Base-by-base conservation (phyloP, 2,113 vertebrate genomes). In the Bos javanicus region DNA sequence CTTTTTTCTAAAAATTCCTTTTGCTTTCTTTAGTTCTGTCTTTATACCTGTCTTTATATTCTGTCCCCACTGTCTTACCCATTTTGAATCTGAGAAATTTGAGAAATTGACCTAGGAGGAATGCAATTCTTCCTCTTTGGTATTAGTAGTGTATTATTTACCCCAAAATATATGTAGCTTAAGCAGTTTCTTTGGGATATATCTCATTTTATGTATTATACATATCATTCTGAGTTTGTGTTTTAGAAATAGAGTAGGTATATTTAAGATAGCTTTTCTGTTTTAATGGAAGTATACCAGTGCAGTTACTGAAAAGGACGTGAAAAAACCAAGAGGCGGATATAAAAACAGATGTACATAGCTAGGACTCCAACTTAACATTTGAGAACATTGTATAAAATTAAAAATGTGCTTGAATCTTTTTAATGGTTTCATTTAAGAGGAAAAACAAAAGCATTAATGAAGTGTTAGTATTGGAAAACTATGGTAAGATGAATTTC, bases 21-120 rank as follows among this genome's bases (percentile, higher is more conserved):
- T 95, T 91, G 5, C 33, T 64, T 11, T 86, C 30, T 91, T 80
- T 52, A 78, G 9, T 78, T 90, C 71, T 76, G 71, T 76, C 21
- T 76, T 39, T 74, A 74, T 74, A 71, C 64, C 12, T 81, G 1
- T 94, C 11, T 91, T 1, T 93, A 86, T 80, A 64, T 17, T 74
- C 36, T 39, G 36, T 92, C 25, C 56, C 25, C 17, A 11, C 93
- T 93, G 13, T 39, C 71, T 94, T 64, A 87, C 9, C 33, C 25
- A 81, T 97, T 98, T 96, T 88, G 59, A 91, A 95, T 87, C 36
- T 71, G 30, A 71, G 43, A 5, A 82, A 1, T 93, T 87, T 90
- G 28, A 4, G 59, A 21, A 92, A 92, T 91, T 94, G 62, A 76
- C 54, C 26, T 71, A 71, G 46, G n/a, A 94, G 13, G 15, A 88